Percentiles rank a stretch among this genome's conserved stretches.
These are phyloP conservation scores for Passer domesticus DNA, from an alignment of 2,113 vertebrate species.

Conservation along the genomic window DNA sequence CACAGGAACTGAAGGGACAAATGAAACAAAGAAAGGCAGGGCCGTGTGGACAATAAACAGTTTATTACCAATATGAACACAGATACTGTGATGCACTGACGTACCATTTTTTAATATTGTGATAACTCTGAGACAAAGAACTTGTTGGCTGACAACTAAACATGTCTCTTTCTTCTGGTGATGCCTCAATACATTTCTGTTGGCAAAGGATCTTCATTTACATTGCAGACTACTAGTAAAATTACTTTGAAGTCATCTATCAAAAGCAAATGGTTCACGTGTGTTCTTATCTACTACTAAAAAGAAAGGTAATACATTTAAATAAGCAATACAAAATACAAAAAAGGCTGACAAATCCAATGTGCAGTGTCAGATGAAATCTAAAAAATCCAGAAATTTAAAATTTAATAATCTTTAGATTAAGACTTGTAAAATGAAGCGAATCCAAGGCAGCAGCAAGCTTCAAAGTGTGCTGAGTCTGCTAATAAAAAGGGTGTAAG, in stretches of 20 bases:
- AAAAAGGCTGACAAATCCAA: conserved; percentile 87
- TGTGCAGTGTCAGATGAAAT: conserved; percentile 88
- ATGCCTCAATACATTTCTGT: conserved; percentile 75
- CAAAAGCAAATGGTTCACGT: conserved; percentile 76
- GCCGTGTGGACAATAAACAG: conserved; percentile 81
- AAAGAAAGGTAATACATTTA: conserved; percentile 82
- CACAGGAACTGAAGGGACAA: background rate
- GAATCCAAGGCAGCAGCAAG: conserved; percentile 85
- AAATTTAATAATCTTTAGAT: conserved; percentile 75
- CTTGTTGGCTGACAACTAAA: conserved; percentile 71
- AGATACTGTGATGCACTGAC: conserved; percentile 77
- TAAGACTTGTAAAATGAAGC: conserved; percentile 80
- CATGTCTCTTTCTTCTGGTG: conserved; percentile 73
- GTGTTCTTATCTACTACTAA: conserved; percentile 75
- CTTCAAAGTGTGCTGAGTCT: conserved; percentile 89
- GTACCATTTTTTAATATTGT: conserved; percentile 77
- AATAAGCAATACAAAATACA: conserved; percentile 92
- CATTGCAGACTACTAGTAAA: conserved; percentile 75
- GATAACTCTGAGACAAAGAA: conserved; percentile 70
- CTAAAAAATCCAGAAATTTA: conserved; percentile 89
- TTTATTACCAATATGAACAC: conserved; percentile 93
- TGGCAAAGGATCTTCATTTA: conserved; percentile 74
- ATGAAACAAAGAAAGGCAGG: conserved; percentile 39
- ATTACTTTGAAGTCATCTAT: conserved; percentile 78
- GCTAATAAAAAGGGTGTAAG: conserved; percentile 85